Base-by-base conservation (phyloP, 2,797 vertebrate species). In the Protosalanx chinensis region DNA sequence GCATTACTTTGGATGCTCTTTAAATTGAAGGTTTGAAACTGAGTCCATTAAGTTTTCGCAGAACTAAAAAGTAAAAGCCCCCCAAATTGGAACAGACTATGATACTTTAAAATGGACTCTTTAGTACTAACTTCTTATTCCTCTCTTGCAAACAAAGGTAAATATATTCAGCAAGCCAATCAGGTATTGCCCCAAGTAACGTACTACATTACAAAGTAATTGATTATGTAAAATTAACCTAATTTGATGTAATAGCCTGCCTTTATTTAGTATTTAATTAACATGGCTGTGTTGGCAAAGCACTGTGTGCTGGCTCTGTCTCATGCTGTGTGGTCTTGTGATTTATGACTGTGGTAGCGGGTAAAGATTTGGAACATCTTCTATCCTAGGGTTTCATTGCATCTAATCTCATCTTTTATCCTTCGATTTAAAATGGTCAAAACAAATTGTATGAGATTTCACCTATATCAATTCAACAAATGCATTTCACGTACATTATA, bases 241-340 rank as follows among this genome's bases (percentile, higher is more conserved):
- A 73, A 81, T 84, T 77, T 72, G 60, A 76, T 69, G 70, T 81
- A 49, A 74, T 69, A 30, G 56, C 63, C 64, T 18, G 51, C 46
- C 74, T 87, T 82, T 80, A 81, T 84, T 71, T 75, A 72, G 72
- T 77, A 61, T 84, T 87, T 85, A 80, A 85, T 88, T 84, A 85
- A 64, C 70, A 68, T 74, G 69, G 71, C 73, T 76, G 61, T 73
- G 74, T 72, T 30, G 64, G 72, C 57, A 30, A 66, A 75, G 63
- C 69, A 27, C 8, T 10, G 5, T 10, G 5, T 23, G 63, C 35
- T 67, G 72, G 75, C 75, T 46, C 64, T 80, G 72, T 72, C 65
- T 63, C 64, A 51, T 68, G 29, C 68, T 49, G 67, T 3, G 4
- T 57, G 20, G 57, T 46, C 62, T 15, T 32, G 61, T 86, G 79